These are phyloP conservation scores for Aviceda subcristata DNA, from an alignment of 2,113 vertebrate genomes.

Conservation along the genomic window DNA sequence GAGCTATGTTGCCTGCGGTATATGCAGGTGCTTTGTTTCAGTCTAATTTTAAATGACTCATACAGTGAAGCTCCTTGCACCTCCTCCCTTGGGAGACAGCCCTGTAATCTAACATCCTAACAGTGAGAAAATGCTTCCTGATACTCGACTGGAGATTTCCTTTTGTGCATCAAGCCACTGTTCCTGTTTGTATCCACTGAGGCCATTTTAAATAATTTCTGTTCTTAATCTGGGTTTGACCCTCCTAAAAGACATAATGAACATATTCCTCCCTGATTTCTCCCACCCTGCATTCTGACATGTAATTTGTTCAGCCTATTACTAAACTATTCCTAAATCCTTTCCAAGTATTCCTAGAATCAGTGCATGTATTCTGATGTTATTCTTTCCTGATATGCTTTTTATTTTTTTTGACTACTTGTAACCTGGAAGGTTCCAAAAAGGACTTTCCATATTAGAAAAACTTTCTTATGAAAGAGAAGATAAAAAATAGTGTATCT, in stretches of 20 bases:
- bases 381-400: background rate
- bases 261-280: background rate
- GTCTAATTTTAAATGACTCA: slow-evolving; percentile 47
- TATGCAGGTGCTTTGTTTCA: slow-evolving; percentile 49
- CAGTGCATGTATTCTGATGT: background rate
- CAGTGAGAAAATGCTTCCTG: background rate
- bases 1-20: slow-evolving; percentile 14
- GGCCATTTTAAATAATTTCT: background rate
- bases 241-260: background rate
- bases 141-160: background rate
- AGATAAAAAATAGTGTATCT: background rate
- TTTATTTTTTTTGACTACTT: no score
- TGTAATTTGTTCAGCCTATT: background rate
- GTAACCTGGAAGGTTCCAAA: background rate
- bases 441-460: background rate
- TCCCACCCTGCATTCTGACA: background rate
- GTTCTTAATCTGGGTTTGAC: background rate
- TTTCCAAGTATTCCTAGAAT: background rate
- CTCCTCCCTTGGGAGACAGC: background rate
- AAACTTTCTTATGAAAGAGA: background rate
- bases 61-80: background rate
- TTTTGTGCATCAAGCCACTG: background rate
- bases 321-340: background rate
- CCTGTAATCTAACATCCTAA: background rate
- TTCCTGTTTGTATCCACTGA: background rate